Percentiles rank a stretch among this genome's conserved stretches.
These are phyloP conservation scores for Lobophora halterata DNA, from an alignment of 2,888 invertebrate species.

Conservation along the genomic window DNA sequence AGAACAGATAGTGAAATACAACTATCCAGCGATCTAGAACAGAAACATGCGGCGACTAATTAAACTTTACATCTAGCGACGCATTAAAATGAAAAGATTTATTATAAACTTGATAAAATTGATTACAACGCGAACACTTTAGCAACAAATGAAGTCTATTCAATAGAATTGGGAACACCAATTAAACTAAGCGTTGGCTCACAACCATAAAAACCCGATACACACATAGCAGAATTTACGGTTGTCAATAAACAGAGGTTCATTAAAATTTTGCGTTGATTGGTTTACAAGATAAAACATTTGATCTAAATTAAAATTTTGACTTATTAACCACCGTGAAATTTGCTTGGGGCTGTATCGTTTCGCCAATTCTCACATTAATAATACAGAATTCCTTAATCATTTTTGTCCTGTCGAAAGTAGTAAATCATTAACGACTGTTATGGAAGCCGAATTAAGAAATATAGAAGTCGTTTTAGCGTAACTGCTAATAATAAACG, in stretches of 20 bases:
- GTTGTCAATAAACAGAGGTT: too few relatives aligned
- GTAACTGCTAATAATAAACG: constrained; percentile 31
- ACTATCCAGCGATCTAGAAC: constrained; percentile 56
- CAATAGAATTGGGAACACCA: constrained; percentile 46
- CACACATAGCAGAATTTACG: too few relatives aligned
- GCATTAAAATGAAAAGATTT: constrained; percentile 46
- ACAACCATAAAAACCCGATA: constrained; percentile 53
- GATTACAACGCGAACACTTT: constrained; percentile 44
- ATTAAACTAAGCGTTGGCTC: constrained; percentile 46
- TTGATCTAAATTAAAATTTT: constrained; percentile 48
- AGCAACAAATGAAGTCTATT: constrained; percentile 39
- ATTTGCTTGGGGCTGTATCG: constrained; percentile 49
- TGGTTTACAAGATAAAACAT: constrained; percentile 48
- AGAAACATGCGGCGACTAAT: constrained; percentile 59
- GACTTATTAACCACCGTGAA: constrained; percentile 22
- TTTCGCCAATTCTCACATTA: constrained; percentile 40
- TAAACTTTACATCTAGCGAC: constrained; percentile 51
- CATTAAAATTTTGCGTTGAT: constrained; percentile 61
- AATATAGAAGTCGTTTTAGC: constrained; percentile 38
- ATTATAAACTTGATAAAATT: constrained; percentile 45
- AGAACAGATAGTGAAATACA: constrained; percentile 50
- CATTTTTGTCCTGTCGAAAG: constrained; percentile 31
- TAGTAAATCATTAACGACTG: constrained; percentile 35
- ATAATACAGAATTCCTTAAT: constrained; percentile 41
- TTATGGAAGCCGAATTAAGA: constrained; percentile 35